Evolutionary conservation across 35 echinoderm and acorn worm genomes (phyloP).

Genomic region (Ophiothrix spiculata): DNA sequence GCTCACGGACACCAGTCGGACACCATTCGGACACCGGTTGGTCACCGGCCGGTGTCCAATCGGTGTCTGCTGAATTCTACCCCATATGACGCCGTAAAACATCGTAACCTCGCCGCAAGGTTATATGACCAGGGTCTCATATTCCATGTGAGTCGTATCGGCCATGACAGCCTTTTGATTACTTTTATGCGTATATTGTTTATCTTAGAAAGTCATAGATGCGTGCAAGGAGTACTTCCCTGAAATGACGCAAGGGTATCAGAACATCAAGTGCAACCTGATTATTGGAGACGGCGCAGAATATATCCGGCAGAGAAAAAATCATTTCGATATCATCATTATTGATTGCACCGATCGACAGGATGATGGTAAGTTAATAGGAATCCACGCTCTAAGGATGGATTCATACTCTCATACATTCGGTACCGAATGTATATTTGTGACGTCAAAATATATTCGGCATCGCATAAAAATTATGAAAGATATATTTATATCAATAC

Average conservation of each 20-base stretch:
- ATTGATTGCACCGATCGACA: background rate
- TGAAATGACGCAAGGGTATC: background rate
- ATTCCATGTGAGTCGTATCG: too few species aligned
- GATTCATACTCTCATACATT: background rate
- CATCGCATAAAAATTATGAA: background rate
- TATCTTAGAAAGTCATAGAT: background rate
- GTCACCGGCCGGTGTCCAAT: too few species aligned
- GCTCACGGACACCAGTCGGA: too few species aligned
- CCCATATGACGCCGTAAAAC: too few species aligned
- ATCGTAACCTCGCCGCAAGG: too few species aligned
- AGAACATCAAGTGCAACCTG: background rate
- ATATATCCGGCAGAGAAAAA: background rate
- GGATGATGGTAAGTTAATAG: background rate
- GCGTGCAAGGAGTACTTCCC: background rate
- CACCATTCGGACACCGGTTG: too few species aligned
- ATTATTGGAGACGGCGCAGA: background rate
- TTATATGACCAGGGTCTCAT: too few species aligned
- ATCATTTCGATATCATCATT: background rate
- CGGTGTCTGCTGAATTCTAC: too few species aligned
- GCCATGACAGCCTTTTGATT: too few species aligned
- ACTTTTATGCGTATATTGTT: too few species aligned
- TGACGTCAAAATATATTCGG: background rate
- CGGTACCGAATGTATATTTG: background rate
- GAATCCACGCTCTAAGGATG: background rate
- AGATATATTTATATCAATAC: background rate